Conservation (phyloP, 2,113 vertebrate species). For the Equus przewalskii region DNA sequence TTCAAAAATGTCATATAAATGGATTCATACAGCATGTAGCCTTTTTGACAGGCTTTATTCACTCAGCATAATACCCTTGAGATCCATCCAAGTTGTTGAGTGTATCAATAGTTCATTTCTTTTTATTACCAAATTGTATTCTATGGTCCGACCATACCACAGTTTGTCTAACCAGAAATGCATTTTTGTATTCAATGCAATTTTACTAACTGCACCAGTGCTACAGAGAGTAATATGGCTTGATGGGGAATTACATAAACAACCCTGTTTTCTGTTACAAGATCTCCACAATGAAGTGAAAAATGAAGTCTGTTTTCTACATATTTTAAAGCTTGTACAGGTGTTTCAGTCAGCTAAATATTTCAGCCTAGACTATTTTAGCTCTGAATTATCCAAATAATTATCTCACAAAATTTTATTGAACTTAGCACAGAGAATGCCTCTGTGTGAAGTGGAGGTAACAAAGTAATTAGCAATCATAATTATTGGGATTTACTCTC, state of each 20-base stretch:
- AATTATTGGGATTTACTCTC: conserved; percentile 32
- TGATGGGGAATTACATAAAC: neutral
- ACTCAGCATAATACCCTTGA: neutral
- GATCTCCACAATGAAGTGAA: neutral
- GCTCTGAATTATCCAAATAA: conserved; percentile 45
- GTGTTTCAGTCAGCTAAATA: conserved; percentile 44
- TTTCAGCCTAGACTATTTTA: neutral
- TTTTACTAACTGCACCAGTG: neutral
- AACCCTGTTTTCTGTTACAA: neutral
- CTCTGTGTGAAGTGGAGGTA: neutral
- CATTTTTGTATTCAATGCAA: neutral
- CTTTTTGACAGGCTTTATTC: neutral
- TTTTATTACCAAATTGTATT: conserved; percentile 11
- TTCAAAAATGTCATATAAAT: conserved; percentile 31
- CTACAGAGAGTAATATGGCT: neutral
- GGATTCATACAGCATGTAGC: neutral
- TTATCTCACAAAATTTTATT: neutral
- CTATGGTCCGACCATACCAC: neutral
- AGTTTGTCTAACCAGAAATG: conserved; percentile 27
- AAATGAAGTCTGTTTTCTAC: conserved; percentile 53
- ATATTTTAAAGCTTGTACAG: conserved; percentile 44
- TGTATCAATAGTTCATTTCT: neutral
- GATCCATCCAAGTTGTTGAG: neutral
- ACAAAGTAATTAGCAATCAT: neutral
- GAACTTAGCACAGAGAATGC: conserved; percentile 40